phyloP scores from a whole-genome alignment of 2,888 invertebrate genomes.

The Stenurella melanura region DNA sequence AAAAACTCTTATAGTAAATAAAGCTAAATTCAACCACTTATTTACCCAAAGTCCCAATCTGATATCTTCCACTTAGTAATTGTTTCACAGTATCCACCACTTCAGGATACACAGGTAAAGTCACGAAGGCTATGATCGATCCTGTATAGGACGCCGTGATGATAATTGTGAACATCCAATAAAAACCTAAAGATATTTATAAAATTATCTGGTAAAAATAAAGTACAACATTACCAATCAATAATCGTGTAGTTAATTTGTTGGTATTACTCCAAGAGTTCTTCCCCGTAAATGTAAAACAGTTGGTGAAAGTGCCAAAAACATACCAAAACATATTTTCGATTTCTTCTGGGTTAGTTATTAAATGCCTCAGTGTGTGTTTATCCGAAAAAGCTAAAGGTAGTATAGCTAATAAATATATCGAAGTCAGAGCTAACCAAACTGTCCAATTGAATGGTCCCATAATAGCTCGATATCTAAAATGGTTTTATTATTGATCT shows the following conservation, averaged over 20 bases:
- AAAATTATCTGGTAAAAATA: background rate
- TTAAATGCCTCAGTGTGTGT: constrained; percentile 79
- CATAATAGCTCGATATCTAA: constrained; percentile 86
- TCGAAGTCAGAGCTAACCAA: constrained; percentile 83
- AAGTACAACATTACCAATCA: constrained; percentile 78
- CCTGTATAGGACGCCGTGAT: constrained; percentile 90
- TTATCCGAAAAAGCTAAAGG: constrained; percentile 85
- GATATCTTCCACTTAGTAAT: constrained; percentile 80
- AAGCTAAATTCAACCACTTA: background rate
- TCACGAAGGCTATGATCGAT: constrained; percentile 89
- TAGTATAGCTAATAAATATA: constrained; percentile 84
- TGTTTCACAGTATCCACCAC: constrained; percentile 83
- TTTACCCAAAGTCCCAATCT: constrained; percentile 83
- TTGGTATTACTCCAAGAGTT: constrained; percentile 83
- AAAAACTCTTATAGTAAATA: constrained; percentile 46
- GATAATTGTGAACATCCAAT: constrained; percentile 91
- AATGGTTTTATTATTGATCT: constrained; percentile 44
- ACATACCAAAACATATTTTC: constrained; percentile 93
- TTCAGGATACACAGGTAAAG: constrained; percentile 84
- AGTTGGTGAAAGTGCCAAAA: constrained; percentile 89
- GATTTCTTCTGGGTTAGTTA: constrained; percentile 82
- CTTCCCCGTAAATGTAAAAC: constrained; percentile 82
- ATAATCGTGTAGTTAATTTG: constrained; percentile 81
- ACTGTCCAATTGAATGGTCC: constrained; percentile 90
- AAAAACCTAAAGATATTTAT: constrained; percentile 76